Evolutionary conservation across 2,888 invertebrate genomes (phyloP), one percentile per base, ranked within the genome.

Genomic region (Coelogynopora nodosa): DNA sequence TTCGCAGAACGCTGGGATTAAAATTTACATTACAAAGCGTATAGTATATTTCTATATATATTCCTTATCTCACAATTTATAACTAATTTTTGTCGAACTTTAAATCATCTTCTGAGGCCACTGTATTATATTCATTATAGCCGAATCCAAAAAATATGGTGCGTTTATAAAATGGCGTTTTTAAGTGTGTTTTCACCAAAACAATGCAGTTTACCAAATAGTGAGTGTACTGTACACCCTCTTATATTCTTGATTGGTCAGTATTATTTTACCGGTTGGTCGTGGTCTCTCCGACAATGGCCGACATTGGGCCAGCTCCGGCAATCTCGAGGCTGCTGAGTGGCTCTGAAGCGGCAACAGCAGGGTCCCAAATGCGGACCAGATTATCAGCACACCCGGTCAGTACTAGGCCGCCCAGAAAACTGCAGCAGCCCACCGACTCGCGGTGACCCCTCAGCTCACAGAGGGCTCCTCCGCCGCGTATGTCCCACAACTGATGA

Each of bases 401-500:
- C 0, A 82, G 1, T 0, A 82, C 82, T 1, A 30, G 13, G 5
- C 28, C 27, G 5, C 5, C 82, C 26, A 30, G 2, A 18, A 30
- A 82, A 0, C 26, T 13, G 27, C 29, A 28, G 5, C 26, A 10
- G 0, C 29, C 30, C 0, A 82, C 82, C 13, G 30, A 30, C 5
- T 82, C 82, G n/a, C 23, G 30, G 28, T 82, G 82, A 23, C 82
- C 82, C 23, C 23, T n/a, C 27, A 82, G 26, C 5, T 82, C 82
- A 10, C 29, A 13, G n/a, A 82, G 26, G 5, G 82, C 30, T 28
- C n/a, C 30, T 82, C 18, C 30, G n/a, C 30, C 2, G 82, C 82
- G 82, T n/a, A 82, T 82, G 27, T 82, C 82, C 82, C 82, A 82
- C 28, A 82, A 23, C 82, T 82, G 27, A 1, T 2, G n/a, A n/a